A percentile compares a stretch with the other conserved stretches of the same genome.
Evolutionary conservation across 2,113 vertebrate species (phyloP).

Genomic region (Aphelocoma coerulescens): DNA sequence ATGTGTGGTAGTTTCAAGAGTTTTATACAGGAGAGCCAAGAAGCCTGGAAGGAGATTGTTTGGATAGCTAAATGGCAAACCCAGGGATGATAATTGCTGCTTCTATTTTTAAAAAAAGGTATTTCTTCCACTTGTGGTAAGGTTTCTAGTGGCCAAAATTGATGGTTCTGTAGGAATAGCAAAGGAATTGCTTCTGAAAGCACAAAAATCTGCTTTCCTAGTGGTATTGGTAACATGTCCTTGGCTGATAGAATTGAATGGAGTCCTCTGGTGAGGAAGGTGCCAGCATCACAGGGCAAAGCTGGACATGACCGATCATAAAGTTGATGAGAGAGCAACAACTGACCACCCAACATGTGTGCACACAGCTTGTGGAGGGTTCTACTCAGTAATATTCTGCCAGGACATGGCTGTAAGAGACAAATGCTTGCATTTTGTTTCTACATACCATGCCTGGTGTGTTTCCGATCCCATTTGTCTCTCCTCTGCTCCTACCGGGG

Average conservation of each 20-base stretch:
- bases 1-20: background rate
- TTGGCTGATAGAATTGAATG: background rate
- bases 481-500: background rate
- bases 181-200: background rate
- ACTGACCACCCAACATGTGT: fast-evolving
- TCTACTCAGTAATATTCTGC: background rate
- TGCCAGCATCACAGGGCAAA: background rate
- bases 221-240: background rate
- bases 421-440: background rate
- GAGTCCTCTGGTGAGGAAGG: background rate
- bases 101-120: background rate
- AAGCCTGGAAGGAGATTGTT: background rate
- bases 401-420: background rate
- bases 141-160: background rate
- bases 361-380: background rate
- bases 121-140: background rate
- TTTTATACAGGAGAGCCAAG: background rate
- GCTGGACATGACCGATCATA: background rate
- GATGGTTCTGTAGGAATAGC: background rate
- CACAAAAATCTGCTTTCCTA: background rate
- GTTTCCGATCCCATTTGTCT: background rate
- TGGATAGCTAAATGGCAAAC: background rate
- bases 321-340: background rate
- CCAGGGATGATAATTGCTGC: background rate
- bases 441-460: background rate